A percentile compares a stretch with the other conserved stretches of the same genome.
These are phyloP conservation scores for Temnothorax nylanderi DNA, from an alignment of 1,140 invertebrate species.

Conservation along the genomic window DNA sequence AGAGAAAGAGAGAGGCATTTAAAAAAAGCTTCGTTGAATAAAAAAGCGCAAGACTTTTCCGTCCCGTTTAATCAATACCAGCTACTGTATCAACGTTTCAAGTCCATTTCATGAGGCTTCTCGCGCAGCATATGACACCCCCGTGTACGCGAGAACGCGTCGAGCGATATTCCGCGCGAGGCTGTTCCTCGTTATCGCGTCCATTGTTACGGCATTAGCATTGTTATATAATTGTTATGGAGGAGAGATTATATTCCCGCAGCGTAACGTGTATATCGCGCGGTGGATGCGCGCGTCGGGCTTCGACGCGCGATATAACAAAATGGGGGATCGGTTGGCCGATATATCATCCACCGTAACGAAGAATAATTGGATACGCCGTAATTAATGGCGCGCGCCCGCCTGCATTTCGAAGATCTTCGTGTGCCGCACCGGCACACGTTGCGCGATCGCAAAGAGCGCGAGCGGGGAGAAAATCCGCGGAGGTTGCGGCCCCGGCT, in stretches of 20 bases:
- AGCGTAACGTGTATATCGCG: neutral
- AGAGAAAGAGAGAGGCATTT: neutral
- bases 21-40: neutral
- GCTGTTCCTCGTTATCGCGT: conserved; percentile 45
- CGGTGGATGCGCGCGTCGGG: conserved; percentile 17
- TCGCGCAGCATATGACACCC: neutral
- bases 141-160: neutral
- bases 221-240: conserved; percentile 55
- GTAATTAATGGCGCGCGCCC: conserved; percentile 51
- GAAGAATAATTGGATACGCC: conserved; percentile 57
- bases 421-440: conserved; percentile 20
- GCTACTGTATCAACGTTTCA: neutral
- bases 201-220: conserved; percentile 56
- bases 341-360: conserved; percentile 51
- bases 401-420: conserved; percentile 34
- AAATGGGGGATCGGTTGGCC: conserved; percentile 45
- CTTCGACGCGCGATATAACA: conserved; percentile 42
- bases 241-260: conserved; percentile 27
- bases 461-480: conserved; percentile 19
- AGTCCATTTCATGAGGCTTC: neutral
- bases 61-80: neutral
- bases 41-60: neutral
- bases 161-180: conserved; percentile 24
- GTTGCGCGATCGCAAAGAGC: conserved; percentile 9
- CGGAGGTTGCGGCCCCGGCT: neutral